These are phyloP conservation scores for Cliona cf. orientalis DNA, from an alignment of 37 sponge, comb jelly and placozoan genomes.

Conservation along the genomic window DNA sequence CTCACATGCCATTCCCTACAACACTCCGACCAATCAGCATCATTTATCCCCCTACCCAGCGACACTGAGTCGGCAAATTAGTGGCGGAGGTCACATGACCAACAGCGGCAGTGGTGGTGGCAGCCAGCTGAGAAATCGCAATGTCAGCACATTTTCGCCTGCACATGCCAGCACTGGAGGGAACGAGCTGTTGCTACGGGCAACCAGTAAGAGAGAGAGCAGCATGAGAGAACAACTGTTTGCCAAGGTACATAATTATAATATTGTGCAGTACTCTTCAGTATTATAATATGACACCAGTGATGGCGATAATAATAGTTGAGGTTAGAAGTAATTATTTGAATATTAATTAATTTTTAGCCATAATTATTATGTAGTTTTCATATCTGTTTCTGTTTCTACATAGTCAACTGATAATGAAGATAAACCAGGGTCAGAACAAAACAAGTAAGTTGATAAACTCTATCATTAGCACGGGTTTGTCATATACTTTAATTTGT, in stretches of 20 bases:
- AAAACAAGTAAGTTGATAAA: not conserved
- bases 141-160: not conserved
- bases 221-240: constrained; percentile 36
- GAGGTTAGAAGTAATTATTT: not conserved
- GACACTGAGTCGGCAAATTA: too few species aligned
- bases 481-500: not conserved
- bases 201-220: not conserved
- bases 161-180: not conserved
- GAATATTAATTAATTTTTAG: not conserved
- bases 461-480: not conserved
- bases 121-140: not conserved
- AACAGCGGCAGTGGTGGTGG: too few species aligned
- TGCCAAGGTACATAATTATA: constrained; percentile 30
- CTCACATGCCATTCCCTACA: too few species aligned
- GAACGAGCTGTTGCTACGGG: constrained; percentile 34
- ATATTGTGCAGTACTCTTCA: too few species aligned
- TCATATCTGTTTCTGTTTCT: not conserved
- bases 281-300: too few species aligned
- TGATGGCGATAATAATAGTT: too few species aligned
- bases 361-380: not conserved
- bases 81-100: too few species aligned
- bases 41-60: too few species aligned
- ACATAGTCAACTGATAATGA: not conserved
- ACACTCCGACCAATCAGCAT: too few species aligned
- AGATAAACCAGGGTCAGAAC: not conserved